These are phyloP conservation scores for Notolepis coatsorum DNA, from an alignment of 2,797 vertebrate species.

Conservation along the genomic window DNA sequence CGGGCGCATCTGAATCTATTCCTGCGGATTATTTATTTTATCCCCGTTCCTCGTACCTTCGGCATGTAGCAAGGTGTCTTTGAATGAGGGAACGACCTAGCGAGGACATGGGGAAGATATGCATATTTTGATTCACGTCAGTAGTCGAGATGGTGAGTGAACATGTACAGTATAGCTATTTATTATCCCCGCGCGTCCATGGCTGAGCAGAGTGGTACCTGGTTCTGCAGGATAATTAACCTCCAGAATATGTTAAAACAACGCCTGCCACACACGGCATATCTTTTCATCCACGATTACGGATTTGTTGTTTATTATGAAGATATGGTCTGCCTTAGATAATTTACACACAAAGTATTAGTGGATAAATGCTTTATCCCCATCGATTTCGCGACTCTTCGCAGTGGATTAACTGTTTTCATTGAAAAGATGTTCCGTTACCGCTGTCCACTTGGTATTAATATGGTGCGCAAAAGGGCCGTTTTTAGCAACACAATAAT, in stretches of 20 bases:
- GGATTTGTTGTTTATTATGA: neutral
- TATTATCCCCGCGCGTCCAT: constrained; percentile 23
- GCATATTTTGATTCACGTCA: constrained; percentile 72
- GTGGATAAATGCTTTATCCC: neutral
- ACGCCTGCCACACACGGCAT: neutral
- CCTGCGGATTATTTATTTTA: constrained; percentile 54
- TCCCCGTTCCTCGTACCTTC: constrained; percentile 49
- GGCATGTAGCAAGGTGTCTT: constrained; percentile 62
- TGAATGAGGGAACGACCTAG: constrained; percentile 44
- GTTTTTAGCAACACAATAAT: constrained; percentile 16
- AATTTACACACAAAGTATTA: too few relatives aligned
- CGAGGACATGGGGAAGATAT: constrained; percentile 69
- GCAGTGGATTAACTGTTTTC: constrained; percentile 17
- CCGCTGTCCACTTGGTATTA: constrained; percentile 27
- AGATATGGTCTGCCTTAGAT: neutral
- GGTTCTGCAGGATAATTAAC: constrained; percentile 28
- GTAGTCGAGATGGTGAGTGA: constrained; percentile 81
- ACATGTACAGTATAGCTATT: constrained; percentile 45
- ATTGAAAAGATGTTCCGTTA: constrained; percentile 13
- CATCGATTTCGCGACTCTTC: constrained; percentile 7
- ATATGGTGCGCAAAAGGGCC: constrained; percentile 37
- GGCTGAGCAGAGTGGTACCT: constrained; percentile 39
- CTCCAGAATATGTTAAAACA: too few relatives aligned
- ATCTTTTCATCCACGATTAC: neutral
- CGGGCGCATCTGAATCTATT: constrained; percentile 49